Percentiles rank a stretch among this genome's conserved stretches.
phyloP scores from a whole-genome alignment of 1,140 invertebrate genomes.

The Centruroides vittatus region DNA sequence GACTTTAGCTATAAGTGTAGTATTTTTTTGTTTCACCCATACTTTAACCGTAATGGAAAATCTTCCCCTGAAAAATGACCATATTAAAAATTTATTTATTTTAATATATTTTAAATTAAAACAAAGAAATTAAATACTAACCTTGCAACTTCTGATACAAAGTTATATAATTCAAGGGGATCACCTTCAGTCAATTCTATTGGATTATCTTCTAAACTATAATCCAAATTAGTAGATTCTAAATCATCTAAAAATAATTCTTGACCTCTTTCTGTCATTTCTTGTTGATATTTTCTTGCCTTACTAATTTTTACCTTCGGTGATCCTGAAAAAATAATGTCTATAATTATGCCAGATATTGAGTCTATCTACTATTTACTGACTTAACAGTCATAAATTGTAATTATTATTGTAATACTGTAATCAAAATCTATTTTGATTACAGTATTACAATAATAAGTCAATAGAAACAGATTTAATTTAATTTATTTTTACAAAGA shows the following conservation, averaged over 20 bases:
- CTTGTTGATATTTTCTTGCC: constrained; percentile 12
- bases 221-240: constrained; percentile 25
- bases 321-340: constrained; percentile 1
- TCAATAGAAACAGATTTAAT: no score
- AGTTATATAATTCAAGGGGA: constrained; percentile 14
- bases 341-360: not conserved
- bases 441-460: no score
- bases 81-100: not conserved
- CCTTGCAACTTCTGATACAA: constrained; percentile 12
- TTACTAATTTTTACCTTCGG: constrained; percentile 10
- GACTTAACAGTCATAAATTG: no score
- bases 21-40: constrained; percentile 27
- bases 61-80: constrained; percentile 40
- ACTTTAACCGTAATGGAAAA: constrained; percentile 68
- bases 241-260: constrained; percentile 31
- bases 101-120: not conserved
- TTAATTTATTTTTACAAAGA: no score
- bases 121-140: not conserved
- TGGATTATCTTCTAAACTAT: constrained; percentile 49
- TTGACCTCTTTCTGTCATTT: constrained; percentile 31
- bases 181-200: constrained; percentile 3
- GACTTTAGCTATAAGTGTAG: constrained; percentile 14
- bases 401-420: no score
- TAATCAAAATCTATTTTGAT: no score
- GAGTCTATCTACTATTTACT: no score